phyloP scores from a whole-genome alignment of 2,797 vertebrate genomes.

The Hipposideros larvatus region DNA sequence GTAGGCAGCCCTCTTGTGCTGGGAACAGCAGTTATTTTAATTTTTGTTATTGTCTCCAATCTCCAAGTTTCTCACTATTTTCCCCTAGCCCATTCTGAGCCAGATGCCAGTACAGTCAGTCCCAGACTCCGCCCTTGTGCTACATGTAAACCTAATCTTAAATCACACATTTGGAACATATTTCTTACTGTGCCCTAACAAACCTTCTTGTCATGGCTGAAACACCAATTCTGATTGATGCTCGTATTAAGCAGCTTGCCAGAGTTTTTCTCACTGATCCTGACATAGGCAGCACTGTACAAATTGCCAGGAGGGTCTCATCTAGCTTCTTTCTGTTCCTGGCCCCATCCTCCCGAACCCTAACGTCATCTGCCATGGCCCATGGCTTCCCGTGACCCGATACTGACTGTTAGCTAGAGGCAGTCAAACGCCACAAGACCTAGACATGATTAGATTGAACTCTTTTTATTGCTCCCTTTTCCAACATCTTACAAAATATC shows the following conservation, averaged over 20 bases:
- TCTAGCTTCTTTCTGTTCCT: neutral
- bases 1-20: neutral
- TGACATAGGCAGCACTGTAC: neutral
- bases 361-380: accelerated
- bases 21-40: neutral
- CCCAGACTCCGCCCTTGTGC: neutral
- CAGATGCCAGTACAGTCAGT: neutral
- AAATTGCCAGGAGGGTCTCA: neutral
- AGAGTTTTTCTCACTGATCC: neutral
- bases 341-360: neutral
- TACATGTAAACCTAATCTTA: neutral
- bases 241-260: neutral
- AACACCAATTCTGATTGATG: neutral
- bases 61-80: neutral
- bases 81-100: neutral
- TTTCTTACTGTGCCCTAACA: neutral
- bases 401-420: neutral
- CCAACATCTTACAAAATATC: conserved; percentile 32
- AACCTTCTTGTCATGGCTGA: neutral
- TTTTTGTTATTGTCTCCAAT: neutral
- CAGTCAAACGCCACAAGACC: neutral
- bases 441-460: neutral
- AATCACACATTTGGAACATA: neutral
- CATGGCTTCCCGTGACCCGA: neutral
- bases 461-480: conserved; percentile 25